Evolutionary conservation across 2,888 invertebrate genomes (phyloP), one percentile per base, ranked within the genome.

Genomic region (Pachydiplax longipennis): DNA sequence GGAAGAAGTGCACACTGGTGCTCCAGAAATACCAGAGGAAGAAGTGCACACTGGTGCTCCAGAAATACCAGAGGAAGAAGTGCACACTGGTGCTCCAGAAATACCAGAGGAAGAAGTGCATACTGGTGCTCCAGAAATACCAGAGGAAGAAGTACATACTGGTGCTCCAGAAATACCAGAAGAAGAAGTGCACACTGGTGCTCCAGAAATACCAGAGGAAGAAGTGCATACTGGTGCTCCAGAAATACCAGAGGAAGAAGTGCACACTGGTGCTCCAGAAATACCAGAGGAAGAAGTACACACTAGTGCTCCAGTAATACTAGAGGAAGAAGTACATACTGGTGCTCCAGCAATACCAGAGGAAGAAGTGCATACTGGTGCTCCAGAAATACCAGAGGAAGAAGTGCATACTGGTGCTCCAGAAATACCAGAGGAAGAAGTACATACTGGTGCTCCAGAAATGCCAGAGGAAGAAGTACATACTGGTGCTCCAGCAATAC

Each of bases 21-120:
- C 25, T 6, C 25, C 25, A 31, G 80, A 3, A 4, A 10, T 13
- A 80, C n/a, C 31, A 22, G 82, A 40, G 35, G 6, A 82, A 13
- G 35, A 25, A 37, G 40, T 12, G 44, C 82, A 12, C 35, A 22
- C 22, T 81, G 81, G 35, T 8, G 37, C 13, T 10, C 22, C n/a
- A 31, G 44, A 40, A 40, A 40, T 6, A 40, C 40, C 40, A 73
- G 80, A 25, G 44, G 82, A 53, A 82, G 48, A 92, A 31, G 48
- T 65, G 22, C 53, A 58, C 53, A 90, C 91, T 90, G 87, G 92
- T 80, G 80, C 91, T 37, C 91, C 91, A n/a, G 61, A 61, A 73
- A 53, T 2, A 53, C 10, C 48, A 53, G 48, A 2, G 15, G 80
- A 90, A 31, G 65, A 80, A 80, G 35, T 13, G 10, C 31, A 80